phyloP scores from a whole-genome alignment of 2,113 vertebrate genomes.

The Raja brachyura region DNA sequence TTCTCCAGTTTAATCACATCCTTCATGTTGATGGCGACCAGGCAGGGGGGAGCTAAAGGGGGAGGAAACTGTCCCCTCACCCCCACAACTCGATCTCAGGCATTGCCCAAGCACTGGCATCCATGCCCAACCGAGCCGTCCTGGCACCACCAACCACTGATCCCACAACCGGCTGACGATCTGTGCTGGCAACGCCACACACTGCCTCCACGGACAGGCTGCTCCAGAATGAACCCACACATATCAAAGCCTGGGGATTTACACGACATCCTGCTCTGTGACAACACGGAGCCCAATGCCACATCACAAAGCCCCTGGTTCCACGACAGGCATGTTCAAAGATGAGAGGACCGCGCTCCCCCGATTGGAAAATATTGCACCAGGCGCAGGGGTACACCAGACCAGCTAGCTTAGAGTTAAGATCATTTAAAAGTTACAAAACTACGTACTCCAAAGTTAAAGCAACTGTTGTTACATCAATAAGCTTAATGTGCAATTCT shows the following conservation, averaged over 20 bases:
- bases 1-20: too few relatives aligned
- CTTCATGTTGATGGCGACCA: too few relatives aligned
- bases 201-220: background rate
- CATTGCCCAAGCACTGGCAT: too few relatives aligned
- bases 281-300: background rate
- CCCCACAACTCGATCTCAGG: too few relatives aligned
- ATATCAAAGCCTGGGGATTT: background rate
- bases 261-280: background rate
- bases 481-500: slow-evolving; percentile 13
- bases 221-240: background rate
- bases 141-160: too few relatives aligned
- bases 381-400: background rate
- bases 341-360: background rate
- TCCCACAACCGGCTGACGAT: too few relatives aligned
- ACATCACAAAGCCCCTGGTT: too few relatives aligned
- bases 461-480: background rate
- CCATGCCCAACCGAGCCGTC: too few relatives aligned
- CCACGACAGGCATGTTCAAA: background rate
- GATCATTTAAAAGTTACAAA: background rate
- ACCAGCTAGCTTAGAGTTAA: background rate
- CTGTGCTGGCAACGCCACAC: background rate
- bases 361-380: background rate
- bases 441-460: slow-evolving; percentile 29
- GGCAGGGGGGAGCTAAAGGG: too few relatives aligned
- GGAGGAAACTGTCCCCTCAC: too few relatives aligned